Conservation (phyloP, 2,797 vertebrate genomes). For the Benthosema pterotum region DNA sequence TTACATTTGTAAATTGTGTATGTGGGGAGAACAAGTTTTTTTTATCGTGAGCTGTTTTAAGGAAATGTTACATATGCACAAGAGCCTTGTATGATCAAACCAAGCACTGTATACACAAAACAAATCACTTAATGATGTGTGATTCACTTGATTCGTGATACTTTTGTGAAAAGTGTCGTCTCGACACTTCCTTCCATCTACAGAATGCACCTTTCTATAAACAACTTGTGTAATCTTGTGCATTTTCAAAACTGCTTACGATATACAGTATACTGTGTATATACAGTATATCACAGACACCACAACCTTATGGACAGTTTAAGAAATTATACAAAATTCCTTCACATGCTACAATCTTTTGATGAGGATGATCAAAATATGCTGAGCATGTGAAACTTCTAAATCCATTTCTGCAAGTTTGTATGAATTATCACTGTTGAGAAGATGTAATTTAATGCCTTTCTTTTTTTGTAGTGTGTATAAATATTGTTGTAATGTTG, state of each 20-base stretch:
- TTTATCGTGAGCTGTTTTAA: no score
- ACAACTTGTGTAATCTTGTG: not conserved
- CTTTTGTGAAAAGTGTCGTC: not conserved
- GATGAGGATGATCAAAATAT: not conserved
- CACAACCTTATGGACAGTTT: not conserved
- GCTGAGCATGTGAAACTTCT: not conserved
- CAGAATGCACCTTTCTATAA: not conserved
- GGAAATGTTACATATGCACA: no score
- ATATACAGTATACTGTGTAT: no score
- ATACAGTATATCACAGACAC: not conserved
- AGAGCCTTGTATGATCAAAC: no score
- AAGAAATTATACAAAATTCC: slow-evolving; percentile 32
- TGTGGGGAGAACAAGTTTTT: no score
- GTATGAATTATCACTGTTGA: slow-evolving; percentile 24
- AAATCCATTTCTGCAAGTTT: slow-evolving; percentile 12
- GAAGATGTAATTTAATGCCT: slow-evolving; percentile 43
- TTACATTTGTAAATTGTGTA: no score
- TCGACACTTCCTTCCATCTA: not conserved
- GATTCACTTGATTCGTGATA: no score
- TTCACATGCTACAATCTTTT: slow-evolving; percentile 16
- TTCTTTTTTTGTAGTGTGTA: not conserved
- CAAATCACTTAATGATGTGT: no score
- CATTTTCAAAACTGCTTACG: not conserved
- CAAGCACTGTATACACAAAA: no score
- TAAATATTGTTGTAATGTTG: not conserved